These are phyloP conservation scores for Periplaneta americana DNA, from an alignment of 1,140 invertebrate genomes.

Conservation along the genomic window DNA sequence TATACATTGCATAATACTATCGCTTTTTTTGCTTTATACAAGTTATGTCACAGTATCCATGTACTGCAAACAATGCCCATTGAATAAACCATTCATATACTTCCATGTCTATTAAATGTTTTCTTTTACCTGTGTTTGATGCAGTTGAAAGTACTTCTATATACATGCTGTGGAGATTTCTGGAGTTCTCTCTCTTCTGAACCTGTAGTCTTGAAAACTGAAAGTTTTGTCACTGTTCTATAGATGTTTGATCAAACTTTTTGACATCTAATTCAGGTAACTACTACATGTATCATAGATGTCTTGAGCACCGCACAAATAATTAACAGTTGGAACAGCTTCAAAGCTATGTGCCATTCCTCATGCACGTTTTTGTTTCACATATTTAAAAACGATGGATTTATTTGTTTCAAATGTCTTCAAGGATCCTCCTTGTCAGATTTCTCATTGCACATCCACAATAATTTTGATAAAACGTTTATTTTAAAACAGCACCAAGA, in stretches of 20 bases:
- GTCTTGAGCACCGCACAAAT: not conserved
- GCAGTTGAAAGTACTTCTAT: constrained; percentile 3
- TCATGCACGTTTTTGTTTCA: not conserved
- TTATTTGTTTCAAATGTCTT: not conserved
- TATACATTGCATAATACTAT: constrained; percentile 7
- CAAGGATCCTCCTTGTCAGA: not conserved
- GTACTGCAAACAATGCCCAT: constrained; percentile 1
- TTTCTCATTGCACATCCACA: not conserved
- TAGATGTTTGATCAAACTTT: not conserved
- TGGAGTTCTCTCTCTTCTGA: not conserved
- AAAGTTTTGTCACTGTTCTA: not conserved
- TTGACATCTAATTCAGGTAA: not conserved
- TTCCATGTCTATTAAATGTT: not conserved
- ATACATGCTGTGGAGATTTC: not conserved
- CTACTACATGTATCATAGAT: not conserved
- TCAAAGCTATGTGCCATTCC: not conserved
- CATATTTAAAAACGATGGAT: not conserved
- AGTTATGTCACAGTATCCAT: not conserved
- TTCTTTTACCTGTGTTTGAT: no score
- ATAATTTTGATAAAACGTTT: not conserved
- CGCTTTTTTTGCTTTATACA: not conserved
- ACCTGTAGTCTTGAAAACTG: not conserved
- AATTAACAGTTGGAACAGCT: not conserved
- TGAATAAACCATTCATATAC: not conserved
- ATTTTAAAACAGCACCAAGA: not conserved